These are phyloP conservation scores for Echinops telfairi DNA, from an alignment of 2,113 vertebrate species.

Conservation along the genomic window DNA sequence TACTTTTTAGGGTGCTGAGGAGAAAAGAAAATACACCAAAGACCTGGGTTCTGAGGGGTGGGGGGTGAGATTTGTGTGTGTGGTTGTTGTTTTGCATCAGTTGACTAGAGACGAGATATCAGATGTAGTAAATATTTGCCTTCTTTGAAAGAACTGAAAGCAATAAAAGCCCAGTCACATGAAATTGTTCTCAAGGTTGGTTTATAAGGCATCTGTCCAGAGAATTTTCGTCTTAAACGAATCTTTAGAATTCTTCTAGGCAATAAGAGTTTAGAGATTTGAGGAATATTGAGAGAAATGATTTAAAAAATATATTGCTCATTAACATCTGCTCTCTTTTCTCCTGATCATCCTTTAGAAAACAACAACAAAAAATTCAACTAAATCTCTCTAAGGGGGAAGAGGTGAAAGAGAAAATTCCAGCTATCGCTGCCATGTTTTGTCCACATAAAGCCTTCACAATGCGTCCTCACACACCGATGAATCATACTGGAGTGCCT, in stretches of 20 bases:
- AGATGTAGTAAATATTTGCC: slow-evolving; percentile 82
- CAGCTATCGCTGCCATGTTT: background rate
- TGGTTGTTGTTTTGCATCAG: slow-evolving; percentile 14
- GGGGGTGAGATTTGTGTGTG: background rate
- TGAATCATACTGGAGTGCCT: background rate
- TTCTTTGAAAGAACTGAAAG: slow-evolving; percentile 79
- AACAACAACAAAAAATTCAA: slow-evolving; percentile 52
- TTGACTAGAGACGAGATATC: slow-evolving; percentile 78
- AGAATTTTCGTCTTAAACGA: slow-evolving; percentile 51
- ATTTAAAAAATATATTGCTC: slow-evolving; percentile 55
- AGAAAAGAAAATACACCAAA: slow-evolving; percentile 76
- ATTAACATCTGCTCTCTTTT: slow-evolving; percentile 56
- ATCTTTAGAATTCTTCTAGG: slow-evolving; percentile 41
- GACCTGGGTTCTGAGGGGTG: slow-evolving; percentile 33
- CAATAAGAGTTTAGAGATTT: slow-evolving; percentile 34
- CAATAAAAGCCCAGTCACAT: slow-evolving; percentile 70
- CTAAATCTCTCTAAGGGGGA: slow-evolving; percentile 24
- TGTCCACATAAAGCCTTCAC: background rate
- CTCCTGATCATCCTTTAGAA: slow-evolving; percentile 44
- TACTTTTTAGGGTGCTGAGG: slow-evolving; percentile 76
- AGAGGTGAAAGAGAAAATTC: background rate
- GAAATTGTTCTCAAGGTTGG: slow-evolving; percentile 65
- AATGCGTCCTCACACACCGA: background rate
- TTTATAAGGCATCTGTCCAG: slow-evolving; percentile 40
- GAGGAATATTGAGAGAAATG: slow-evolving; percentile 25